Percentiles rank a stretch among this genome's conserved stretches.
These are phyloP conservation scores for Germaria angustata DNA, from an alignment of 2,888 invertebrate species.

Conservation along the genomic window DNA sequence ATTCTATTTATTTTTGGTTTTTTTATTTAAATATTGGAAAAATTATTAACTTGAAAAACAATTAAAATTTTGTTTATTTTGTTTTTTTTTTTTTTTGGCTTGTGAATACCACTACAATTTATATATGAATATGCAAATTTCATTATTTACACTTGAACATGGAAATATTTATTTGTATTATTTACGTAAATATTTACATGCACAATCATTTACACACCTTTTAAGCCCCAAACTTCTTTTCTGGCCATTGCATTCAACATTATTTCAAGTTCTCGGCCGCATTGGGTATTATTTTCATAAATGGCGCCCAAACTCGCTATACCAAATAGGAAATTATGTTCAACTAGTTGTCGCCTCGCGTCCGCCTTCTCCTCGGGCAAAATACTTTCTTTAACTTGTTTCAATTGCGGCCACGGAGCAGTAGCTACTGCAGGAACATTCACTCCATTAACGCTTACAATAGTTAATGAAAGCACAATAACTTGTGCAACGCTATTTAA, in stretches of 20 bases:
- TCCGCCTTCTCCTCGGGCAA: background rate
- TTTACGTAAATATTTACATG: background rate
- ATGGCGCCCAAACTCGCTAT: constrained; percentile 70
- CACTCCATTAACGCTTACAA: background rate
- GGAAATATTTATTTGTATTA: background rate
- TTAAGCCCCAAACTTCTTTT: constrained; percentile 72
- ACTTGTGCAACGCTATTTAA: background rate
- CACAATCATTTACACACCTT: constrained; percentile 68
- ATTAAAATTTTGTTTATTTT: too few relatives aligned
- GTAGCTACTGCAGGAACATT: constrained; percentile 2
- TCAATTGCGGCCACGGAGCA: background rate
- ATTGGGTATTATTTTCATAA: constrained; percentile 68
- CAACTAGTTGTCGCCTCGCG: constrained; percentile 47
- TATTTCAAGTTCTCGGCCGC: constrained; percentile 71
- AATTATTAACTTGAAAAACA: too few relatives aligned
- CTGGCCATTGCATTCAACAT: constrained; percentile 69
- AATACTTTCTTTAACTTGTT: constrained; percentile 26
- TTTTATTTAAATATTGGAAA: too few relatives aligned
- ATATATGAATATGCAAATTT: background rate
- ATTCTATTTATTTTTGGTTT: too few relatives aligned
- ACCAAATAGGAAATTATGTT: constrained; percentile 73
- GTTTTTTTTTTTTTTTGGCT: background rate
- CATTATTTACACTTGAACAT: constrained; percentile 31
- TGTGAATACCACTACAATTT: background rate
- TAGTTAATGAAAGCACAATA: background rate